phyloP scores from a whole-genome alignment of 2,797 vertebrate species.

The Pangasius mekongensis region DNA sequence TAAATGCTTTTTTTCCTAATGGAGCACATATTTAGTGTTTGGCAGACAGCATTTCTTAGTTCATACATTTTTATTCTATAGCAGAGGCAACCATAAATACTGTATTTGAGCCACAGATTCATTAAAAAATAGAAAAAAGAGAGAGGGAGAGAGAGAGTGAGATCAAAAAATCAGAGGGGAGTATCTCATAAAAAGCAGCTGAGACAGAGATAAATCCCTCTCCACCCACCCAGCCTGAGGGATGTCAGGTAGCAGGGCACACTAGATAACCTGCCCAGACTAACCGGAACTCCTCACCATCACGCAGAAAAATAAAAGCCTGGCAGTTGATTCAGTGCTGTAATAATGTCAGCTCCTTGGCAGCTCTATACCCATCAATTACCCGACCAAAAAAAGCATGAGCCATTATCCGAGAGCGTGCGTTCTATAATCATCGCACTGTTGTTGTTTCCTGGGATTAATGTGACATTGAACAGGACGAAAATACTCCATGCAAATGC shows the following conservation, averaged over 20 bases:
- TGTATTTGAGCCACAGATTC: slow-evolving; percentile 55
- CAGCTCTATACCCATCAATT: slow-evolving; percentile 57
- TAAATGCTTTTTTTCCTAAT: slow-evolving; percentile 85
- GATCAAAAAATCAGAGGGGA: slow-evolving; percentile 30
- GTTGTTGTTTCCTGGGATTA: slow-evolving; percentile 56
- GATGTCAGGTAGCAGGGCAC: slow-evolving; percentile 24
- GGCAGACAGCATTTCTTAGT: slow-evolving; percentile 75
- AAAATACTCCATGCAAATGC: slow-evolving; percentile 42
- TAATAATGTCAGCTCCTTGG: slow-evolving; percentile 55
- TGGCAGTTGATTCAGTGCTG: slow-evolving; percentile 44
- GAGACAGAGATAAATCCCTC: slow-evolving; percentile 47
- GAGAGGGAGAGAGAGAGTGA: background rate
- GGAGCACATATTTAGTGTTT: slow-evolving; percentile 83
- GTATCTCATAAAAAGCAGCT: slow-evolving; percentile 50
- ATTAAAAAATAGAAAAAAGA: slow-evolving; percentile 30
- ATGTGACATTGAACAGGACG: slow-evolving; percentile 52
- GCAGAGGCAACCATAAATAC: slow-evolving; percentile 57
- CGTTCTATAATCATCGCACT: slow-evolving; percentile 53
- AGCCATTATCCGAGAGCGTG: slow-evolving; percentile 58
- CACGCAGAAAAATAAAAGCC: slow-evolving; percentile 50
- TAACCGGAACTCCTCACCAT: slow-evolving; percentile 41
- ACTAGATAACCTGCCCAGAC: slow-evolving; percentile 44
- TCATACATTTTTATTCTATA: slow-evolving; percentile 52
- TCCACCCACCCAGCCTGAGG: slow-evolving; percentile 30
- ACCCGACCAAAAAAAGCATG: slow-evolving; percentile 50